Evolutionary conservation across 2,888 invertebrate genomes (phyloP), one percentile per base, ranked within the genome.

Genomic region (Lottia gigantea): DNA sequence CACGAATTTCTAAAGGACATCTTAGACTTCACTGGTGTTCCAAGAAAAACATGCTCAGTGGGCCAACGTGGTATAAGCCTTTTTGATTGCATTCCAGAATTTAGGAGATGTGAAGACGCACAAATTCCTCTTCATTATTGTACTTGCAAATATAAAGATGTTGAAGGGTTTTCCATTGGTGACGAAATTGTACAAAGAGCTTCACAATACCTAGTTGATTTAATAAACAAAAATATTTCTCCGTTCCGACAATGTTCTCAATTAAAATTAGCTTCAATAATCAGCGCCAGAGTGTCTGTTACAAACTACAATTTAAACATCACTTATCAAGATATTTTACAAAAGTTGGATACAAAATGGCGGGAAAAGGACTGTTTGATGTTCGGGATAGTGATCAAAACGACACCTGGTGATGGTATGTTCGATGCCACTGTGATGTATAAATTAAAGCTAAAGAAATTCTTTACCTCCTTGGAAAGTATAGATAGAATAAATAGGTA

Each of bases 81-180:
- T 67, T 95, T 96, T 86, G 88, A 92, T 45, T 91, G 92, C 68
- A 91, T 96, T 73, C 92, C 94, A 0, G 87, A 86, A 49, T 90
- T 91, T 69, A 90, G 96, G 62, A 94, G 93, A 0, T 97, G 97
- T 85, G 90, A 91, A 67, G 90, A 91, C 72, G 95, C 96, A 0
- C 92, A 91, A 0, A 94, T 97, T 71, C 92, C 92, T 0, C 92
- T 92, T 46, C 94, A 95, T 85, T 96, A 94, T 93, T 97, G 96
- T 87, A 94, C 95, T 26, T 97, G 97, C 79, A 94, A 95, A 71
- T 92, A 92, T 66, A 89, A 88, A 64, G 90, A 91, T 76, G 84
- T 94, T n/a, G 85, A 91, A 0, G 88, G 89, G 0, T 90, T 91
- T 40, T 91, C 40, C 40, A 11, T 40, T 11, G 7, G 11, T 8